Percentiles rank a stretch among this genome's conserved stretches.
Conservation (phyloP, 2,113 vertebrate genomes). For the Drymodes brunneopygia region DNA sequence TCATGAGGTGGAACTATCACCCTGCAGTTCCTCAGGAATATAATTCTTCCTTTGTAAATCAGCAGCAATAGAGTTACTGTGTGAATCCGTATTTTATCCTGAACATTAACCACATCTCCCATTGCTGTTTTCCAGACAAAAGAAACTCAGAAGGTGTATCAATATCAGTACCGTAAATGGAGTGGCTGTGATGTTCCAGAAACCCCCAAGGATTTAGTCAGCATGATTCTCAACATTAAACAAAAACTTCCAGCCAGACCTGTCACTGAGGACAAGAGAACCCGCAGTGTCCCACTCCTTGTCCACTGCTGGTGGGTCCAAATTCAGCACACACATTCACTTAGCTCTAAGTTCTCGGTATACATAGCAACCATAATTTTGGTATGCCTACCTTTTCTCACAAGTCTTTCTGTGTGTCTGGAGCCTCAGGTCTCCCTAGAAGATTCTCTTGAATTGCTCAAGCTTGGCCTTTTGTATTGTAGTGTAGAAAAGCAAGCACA, state of each 20-base stretch:
- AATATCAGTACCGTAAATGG: constrained; percentile 89
- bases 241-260: constrained; percentile 53
- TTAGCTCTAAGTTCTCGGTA: background rate
- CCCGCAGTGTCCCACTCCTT: constrained; percentile 63
- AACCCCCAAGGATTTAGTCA: constrained; percentile 74
- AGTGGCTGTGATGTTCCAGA: constrained; percentile 71
- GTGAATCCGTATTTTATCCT: background rate
- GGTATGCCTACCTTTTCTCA: background rate
- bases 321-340: background rate
- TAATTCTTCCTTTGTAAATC: background rate
- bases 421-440: background rate
- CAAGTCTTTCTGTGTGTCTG: background rate
- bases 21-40: background rate
- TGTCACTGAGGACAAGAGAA: constrained; percentile 1
- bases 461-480: background rate
- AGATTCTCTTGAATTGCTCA: background rate
- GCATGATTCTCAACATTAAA: constrained; percentile 80
- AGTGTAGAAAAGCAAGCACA: background rate
- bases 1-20: background rate
- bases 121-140: constrained; percentile 76
- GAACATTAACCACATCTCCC: background rate
- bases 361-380: background rate
- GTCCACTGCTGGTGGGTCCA: constrained; percentile 87
- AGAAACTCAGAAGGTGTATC: constrained; percentile 79
- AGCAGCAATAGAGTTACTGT: background rate